Evolutionary conservation across 2,113 vertebrate genomes (phyloP), one percentile per base, ranked within the genome.

Genomic region (Burhinus oedicnemus): DNA sequence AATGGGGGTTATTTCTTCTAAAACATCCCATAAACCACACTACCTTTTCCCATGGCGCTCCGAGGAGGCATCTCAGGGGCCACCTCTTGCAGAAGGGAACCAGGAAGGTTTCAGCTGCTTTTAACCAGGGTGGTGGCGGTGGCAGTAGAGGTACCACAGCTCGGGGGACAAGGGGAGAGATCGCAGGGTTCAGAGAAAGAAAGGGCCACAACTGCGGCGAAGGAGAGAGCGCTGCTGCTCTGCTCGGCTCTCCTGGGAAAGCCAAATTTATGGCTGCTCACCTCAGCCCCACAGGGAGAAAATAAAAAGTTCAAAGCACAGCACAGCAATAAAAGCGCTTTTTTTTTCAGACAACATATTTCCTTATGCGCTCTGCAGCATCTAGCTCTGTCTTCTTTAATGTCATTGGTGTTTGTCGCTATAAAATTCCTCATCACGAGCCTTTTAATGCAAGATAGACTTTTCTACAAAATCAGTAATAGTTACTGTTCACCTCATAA

Each of bases 181-280:
- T 11, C 0, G 0, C 9, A 66, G 51, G 2, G 5, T 30, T 81
- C 42, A 42, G 80, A 62, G 64, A 47, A 0, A 58, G 32, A 88
- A 86, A 80, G 9, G 5, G 7, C 34, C 34, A 44, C 0, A 1
- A 12, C 27, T 54, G 19, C 5, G 2, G n/a, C 0, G 0, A 9
- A 69, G 58, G 22, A 52, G 32, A 62, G 5, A 36, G 14, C 0
- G 0, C 6, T 68, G 54, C n/a, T 79, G 12, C 29, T 90, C 30
- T 52, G 26, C 21, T 60, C 38, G 4, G 8, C 27, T 71, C n/a
- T 90, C 32, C 55, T 22, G n/a, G 51, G 60, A 47, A 90, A 9
- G 29, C 6, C n/a, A 62, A 55, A 52, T 71, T 92, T 81, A 54
- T 29, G 21, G 23, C n/a, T 66, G 64, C 64, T 81, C 55, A 75